Conservation (phyloP, 2,113 vertebrate genomes). For the Engraulis encrasicolus region DNA sequence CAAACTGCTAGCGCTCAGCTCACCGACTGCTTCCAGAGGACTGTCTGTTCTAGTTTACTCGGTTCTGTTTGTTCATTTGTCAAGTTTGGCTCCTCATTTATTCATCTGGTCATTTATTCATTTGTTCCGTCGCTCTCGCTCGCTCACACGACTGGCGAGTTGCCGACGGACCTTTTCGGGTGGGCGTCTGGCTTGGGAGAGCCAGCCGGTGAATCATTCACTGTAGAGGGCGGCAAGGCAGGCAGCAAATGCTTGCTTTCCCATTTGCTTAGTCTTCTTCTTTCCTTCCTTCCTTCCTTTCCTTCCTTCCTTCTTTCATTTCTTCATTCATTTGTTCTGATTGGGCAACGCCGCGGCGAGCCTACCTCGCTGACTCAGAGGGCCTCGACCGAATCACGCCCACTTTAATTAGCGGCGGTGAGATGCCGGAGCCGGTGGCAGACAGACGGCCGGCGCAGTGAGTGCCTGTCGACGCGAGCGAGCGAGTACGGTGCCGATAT, state of each 20-base stretch:
- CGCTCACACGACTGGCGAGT: background rate
- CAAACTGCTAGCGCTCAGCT: no score
- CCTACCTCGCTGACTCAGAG: background rate
- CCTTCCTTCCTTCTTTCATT: no score
- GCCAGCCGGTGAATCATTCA: background rate
- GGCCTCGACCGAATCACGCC: slow-evolving; percentile 18
- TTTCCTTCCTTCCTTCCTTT: no score
- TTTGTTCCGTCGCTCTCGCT: background rate
- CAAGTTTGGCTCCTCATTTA: background rate
- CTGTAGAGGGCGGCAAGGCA: background rate
- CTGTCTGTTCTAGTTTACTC: no score
- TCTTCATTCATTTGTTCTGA: background rate
- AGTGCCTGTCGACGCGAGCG: no score
- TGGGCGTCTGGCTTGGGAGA: background rate
- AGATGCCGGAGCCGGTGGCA: slow-evolving; percentile 13
- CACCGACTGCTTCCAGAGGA: no score
- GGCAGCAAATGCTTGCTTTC: no score
- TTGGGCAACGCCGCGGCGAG: background rate
- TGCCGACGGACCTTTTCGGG: background rate
- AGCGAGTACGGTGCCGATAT: background rate
- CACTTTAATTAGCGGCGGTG: slow-evolving; percentile 36
- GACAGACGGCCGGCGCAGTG: no score
- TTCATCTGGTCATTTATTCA: background rate
- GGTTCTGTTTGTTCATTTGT: no score
- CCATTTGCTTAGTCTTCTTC: no score